A percentile compares a stretch with the other conserved stretches of the same genome.
Evolutionary conservation across 2,888 invertebrate genomes (phyloP).

Genomic region (Trileptium ribeirensis): DNA sequence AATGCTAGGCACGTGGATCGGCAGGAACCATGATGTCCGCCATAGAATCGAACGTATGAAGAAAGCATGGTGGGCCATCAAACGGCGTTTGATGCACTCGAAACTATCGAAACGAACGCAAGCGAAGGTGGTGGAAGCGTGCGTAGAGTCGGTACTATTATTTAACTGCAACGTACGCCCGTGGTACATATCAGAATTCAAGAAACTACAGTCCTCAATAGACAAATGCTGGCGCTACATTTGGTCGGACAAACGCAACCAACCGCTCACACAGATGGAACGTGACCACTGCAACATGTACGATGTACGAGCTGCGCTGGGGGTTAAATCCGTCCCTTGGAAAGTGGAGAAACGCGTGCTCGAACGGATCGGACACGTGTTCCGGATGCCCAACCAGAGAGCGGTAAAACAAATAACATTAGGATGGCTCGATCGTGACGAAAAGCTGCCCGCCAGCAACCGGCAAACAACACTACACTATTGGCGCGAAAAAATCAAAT

Average conservation of each 20-base stretch:
- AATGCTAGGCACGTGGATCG: conserved; percentile 7
- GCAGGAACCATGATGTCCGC: background rate
- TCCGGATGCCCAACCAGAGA: background rate
- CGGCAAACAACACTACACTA: background rate
- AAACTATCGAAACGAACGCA: background rate
- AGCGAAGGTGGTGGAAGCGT: background rate
- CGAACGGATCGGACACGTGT: background rate
- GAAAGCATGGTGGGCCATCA: background rate
- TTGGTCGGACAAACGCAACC: background rate
- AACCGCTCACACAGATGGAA: background rate
- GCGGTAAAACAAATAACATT: background rate
- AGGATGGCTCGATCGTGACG: background rate
- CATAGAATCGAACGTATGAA: background rate
- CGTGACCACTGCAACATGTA: background rate
- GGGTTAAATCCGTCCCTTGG: background rate
- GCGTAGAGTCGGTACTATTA: background rate
- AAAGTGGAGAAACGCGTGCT: background rate
- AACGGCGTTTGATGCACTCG: background rate
- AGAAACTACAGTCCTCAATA: background rate
- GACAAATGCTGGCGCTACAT: background rate
- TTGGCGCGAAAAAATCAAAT: background rate
- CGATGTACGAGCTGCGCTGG: background rate
- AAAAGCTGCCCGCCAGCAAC: background rate
- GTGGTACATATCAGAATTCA: conserved; percentile 1
- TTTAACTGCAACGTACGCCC: background rate